Evolutionary conservation across 2,797 vertebrate genomes (phyloP).

Genomic region (Discoglossus pictus): DNA sequence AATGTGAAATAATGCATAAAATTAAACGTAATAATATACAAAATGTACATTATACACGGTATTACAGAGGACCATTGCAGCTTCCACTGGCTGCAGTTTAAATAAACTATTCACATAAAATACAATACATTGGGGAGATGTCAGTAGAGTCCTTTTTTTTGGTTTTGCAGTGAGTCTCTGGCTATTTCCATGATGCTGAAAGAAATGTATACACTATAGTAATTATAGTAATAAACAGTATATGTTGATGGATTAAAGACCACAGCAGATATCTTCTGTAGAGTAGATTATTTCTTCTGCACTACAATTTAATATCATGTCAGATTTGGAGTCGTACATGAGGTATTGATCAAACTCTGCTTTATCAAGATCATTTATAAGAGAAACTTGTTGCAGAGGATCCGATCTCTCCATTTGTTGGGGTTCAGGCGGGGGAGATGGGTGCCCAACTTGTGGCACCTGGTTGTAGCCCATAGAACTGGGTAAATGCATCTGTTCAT

Average conservation of each 20-base stretch:
- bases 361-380: conserved; percentile 85
- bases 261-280: neutral
- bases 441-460: conserved; percentile 65
- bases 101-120: no score
- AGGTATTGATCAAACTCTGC: conserved; percentile 95
- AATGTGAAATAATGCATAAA: no score
- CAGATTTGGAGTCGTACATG: conserved; percentile 2
- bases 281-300: neutral
- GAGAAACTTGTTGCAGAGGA: conserved; percentile 75
- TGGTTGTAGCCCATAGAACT: conserved; percentile 34
- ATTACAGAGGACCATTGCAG: no score
- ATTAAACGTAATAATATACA: no score
- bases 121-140: no score
- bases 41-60: no score
- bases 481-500: conserved; percentile 71
- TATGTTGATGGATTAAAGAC: conserved; percentile 5
- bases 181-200: no score
- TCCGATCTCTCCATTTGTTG: conserved; percentile 68
- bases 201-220: conserved; percentile 5
- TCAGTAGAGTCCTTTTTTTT: no score
- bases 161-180: no score
- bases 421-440: conserved; percentile 78
- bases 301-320: neutral
- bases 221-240: conserved; percentile 17
- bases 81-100: no score